A percentile compares a stretch with the other conserved stretches of the same genome.
Conservation (phyloP, 2,888 invertebrate genomes). For the Ophion ellenae region DNA sequence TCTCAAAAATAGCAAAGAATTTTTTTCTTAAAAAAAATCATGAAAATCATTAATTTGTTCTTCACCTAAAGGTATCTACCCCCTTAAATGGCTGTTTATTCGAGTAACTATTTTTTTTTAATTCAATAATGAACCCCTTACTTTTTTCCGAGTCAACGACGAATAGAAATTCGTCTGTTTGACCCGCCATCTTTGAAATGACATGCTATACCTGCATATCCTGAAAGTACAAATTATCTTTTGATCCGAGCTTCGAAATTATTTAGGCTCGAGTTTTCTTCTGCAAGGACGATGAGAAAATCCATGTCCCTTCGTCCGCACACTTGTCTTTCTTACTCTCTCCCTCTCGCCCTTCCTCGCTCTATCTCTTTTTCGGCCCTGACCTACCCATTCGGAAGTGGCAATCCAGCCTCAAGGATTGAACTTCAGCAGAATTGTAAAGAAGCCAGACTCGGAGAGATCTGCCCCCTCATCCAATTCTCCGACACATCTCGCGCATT, state of each 20-base stretch:
- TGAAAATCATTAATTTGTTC: too few relatives aligned
- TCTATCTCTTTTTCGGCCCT: neutral
- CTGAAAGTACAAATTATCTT: slow-evolving; percentile 27
- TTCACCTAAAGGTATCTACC: too few relatives aligned
- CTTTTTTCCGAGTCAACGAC: too few relatives aligned
- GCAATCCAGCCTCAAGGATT: slow-evolving; percentile 9
- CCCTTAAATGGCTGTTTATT: too few relatives aligned
- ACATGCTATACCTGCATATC: neutral
- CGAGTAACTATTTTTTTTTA: neutral
- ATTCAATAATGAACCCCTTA: neutral
- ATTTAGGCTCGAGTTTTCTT: neutral
- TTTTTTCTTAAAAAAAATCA: too few relatives aligned
- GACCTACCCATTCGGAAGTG: neutral
- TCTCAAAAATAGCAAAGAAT: too few relatives aligned
- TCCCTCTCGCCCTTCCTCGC: neutral
- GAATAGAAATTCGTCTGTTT: neutral
- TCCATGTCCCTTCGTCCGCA: neutral
- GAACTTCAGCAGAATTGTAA: slow-evolving; percentile 11
- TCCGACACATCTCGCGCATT: neutral
- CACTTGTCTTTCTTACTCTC: neutral
- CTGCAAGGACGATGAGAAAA: slow-evolving; percentile 25
- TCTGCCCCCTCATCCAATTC: slow-evolving; percentile 3
- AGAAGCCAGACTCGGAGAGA: slow-evolving; percentile 18
- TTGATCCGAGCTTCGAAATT: slow-evolving; percentile 28
- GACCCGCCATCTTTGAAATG: neutral